These are phyloP conservation scores for Melanotaenia boesemani DNA, from an alignment of 2,797 vertebrate species.

Conservation along the genomic window DNA sequence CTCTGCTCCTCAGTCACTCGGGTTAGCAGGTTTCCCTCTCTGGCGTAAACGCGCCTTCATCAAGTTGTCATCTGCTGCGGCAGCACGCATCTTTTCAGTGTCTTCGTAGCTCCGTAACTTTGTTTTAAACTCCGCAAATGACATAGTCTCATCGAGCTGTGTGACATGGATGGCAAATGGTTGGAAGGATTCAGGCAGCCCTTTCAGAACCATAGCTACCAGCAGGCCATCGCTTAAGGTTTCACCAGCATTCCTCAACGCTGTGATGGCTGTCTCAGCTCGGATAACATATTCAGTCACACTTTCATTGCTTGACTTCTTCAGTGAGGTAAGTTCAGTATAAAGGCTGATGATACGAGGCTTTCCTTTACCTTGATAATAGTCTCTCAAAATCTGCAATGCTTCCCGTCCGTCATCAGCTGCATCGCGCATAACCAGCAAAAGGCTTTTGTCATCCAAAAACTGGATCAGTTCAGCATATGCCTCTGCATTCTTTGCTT, in stretches of 20 bases:
- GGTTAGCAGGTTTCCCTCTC: too few species aligned
- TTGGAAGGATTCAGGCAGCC: too few species aligned
- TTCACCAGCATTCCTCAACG: neutral
- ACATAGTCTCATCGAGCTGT: neutral
- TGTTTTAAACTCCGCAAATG: neutral
- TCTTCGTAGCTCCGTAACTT: neutral
- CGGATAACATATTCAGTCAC: neutral
- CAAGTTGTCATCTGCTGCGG: neutral
- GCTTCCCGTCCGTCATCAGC: too few species aligned
- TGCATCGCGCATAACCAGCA: too few species aligned
- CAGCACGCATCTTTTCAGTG: too few species aligned
- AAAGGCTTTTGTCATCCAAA: too few species aligned
- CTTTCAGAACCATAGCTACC: too few species aligned
- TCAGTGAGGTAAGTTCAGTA: conserved; percentile 2
- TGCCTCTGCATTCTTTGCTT: neutral
- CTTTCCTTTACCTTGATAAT: neutral
- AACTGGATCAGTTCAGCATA: neutral
- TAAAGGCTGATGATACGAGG: neutral
- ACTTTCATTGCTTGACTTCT: neutral
- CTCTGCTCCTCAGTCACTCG: too few species aligned
- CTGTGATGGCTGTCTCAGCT: neutral
- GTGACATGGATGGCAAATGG: too few species aligned
- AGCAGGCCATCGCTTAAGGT: too few species aligned
- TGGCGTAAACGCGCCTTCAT: neutral
- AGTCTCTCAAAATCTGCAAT: neutral